phyloP scores from a whole-genome alignment of 2,797 vertebrate species.

The Botia kubotai region DNA sequence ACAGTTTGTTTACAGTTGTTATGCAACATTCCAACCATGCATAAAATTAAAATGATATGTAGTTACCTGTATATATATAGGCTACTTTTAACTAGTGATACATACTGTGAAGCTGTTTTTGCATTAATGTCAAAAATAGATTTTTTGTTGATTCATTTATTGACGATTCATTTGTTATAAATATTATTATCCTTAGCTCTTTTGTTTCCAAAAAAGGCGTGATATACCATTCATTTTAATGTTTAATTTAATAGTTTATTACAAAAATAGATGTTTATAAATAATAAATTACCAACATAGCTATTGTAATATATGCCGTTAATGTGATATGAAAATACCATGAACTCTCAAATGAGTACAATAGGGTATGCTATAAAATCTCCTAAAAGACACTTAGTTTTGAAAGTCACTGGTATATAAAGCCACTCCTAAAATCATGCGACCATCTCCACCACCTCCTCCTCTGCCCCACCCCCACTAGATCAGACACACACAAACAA shows the following conservation, averaged over 20 bases:
- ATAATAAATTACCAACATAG: not conserved
- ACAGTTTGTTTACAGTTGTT: not conserved
- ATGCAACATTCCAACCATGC: not conserved
- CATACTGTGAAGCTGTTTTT: no score
- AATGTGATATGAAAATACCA: not conserved
- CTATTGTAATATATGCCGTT: not conserved
- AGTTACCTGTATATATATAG: not conserved
- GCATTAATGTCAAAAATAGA: no score
- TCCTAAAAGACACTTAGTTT: not conserved
- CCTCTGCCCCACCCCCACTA: constrained; percentile 34
- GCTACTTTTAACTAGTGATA: not conserved
- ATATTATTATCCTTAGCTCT: no score
- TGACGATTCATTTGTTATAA: no score
- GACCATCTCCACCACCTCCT: constrained; percentile 24
- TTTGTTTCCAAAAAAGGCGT: no score
- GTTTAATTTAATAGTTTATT: no score
- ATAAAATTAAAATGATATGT: not conserved
- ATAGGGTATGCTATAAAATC: constrained; percentile 1
- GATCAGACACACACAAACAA: constrained; percentile 14
- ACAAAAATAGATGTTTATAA: no score
- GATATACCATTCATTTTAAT: no score
- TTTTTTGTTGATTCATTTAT: no score
- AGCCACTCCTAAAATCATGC: constrained; percentile 46
- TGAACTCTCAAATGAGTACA: not conserved
- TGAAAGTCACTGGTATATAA: constrained; percentile 25